Percentiles rank a stretch among this genome's conserved stretches.
phyloP scores from a whole-genome alignment of 2,797 vertebrate genomes.

The Tapera naevia region DNA sequence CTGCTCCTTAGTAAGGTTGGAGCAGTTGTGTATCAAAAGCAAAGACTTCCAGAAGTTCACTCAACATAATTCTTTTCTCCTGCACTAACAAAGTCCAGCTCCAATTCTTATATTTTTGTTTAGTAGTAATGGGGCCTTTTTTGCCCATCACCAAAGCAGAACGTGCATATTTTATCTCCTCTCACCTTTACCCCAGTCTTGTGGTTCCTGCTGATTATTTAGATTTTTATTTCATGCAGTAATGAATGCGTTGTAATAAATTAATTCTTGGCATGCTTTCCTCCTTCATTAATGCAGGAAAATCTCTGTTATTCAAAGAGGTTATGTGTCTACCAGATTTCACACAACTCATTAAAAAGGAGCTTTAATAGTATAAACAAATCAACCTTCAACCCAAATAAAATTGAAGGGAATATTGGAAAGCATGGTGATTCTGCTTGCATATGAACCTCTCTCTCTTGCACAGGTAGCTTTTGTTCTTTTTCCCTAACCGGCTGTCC shows the following conservation, averaged over 20 bases:
- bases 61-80: too few relatives aligned
- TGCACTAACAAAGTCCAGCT: too few relatives aligned
- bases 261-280: constrained; percentile 20
- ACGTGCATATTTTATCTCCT: too few relatives aligned
- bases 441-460: neutral
- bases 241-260: constrained; percentile 37
- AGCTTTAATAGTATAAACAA: constrained; percentile 44
- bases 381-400: neutral
- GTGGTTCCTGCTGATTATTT: too few relatives aligned
- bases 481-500: neutral
- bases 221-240: too few relatives aligned
- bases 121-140: too few relatives aligned
- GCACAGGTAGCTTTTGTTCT: neutral
- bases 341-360: constrained; percentile 9
- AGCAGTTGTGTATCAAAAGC: too few relatives aligned
- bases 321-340: constrained; percentile 23
- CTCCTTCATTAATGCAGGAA: constrained; percentile 44
- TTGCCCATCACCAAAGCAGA: too few relatives aligned
- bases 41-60: too few relatives aligned
- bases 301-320: constrained; percentile 42
- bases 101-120: too few relatives aligned
- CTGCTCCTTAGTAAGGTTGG: too few relatives aligned
- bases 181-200: too few relatives aligned
- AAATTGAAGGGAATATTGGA: neutral
- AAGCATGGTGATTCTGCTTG: neutral